Evolutionary conservation across 2,113 vertebrate genomes (phyloP).

Genomic region (Corythoichthys haematopterus): DNA sequence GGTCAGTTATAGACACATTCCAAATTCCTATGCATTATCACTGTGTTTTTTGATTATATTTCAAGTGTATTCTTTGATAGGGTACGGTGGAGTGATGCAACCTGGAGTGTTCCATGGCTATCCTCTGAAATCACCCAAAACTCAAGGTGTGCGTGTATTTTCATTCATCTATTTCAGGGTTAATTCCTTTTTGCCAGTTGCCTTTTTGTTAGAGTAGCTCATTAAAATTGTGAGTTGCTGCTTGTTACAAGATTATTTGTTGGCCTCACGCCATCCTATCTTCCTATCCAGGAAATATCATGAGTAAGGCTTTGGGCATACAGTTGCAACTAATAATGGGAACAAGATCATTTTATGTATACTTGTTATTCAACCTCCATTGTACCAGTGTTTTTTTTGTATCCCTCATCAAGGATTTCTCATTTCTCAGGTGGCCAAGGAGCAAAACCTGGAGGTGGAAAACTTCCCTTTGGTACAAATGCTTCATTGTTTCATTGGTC

Average conservation of each 20-base stretch:
- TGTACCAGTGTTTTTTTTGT: neutral
- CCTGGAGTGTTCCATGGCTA: slow-evolving; percentile 93
- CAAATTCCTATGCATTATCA: neutral
- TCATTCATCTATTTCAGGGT: neutral
- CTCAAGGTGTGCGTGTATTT: slow-evolving; percentile 70
- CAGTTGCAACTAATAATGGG: neutral
- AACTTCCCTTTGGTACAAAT: slow-evolving; percentile 74
- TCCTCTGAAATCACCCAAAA: slow-evolving; percentile 91
- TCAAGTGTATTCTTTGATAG: slow-evolving; percentile 21
- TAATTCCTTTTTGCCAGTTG: neutral
- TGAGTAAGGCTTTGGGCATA: neutral
- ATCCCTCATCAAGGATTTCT: slow-evolving; percentile 18
- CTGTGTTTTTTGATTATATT: neutral
- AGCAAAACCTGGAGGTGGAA: slow-evolving; percentile 80
- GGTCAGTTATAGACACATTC: slow-evolving; percentile 27
- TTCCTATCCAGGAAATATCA: neutral
- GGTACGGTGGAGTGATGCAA: slow-evolving; percentile 78
- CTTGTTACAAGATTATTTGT: neutral
- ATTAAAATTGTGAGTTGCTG: neutral
- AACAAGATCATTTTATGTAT: neutral
- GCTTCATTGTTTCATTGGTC: neutral
- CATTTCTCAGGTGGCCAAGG: slow-evolving; percentile 78
- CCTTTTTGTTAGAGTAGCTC: neutral
- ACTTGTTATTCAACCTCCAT: neutral
- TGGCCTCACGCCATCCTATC: neutral